phyloP scores from a whole-genome alignment of 2,888 invertebrate species.

The Acrobasis consociella region DNA sequence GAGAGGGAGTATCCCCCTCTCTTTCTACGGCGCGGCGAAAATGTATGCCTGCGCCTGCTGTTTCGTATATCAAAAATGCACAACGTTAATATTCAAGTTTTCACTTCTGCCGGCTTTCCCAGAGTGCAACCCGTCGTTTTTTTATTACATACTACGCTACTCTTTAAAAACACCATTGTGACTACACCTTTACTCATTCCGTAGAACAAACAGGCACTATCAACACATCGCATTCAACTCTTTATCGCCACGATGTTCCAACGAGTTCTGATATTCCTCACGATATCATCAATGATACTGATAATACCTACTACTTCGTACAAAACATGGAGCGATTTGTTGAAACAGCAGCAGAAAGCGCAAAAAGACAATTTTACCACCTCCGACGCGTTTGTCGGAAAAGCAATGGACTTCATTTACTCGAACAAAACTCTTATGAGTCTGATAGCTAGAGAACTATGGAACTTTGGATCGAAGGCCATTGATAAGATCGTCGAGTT shows the following conservation, averaged over 20 bases:
- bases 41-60: too few relatives aligned
- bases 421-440: conserved; percentile 69
- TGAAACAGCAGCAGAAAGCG: conserved; percentile 43
- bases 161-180: too few relatives aligned
- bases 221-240: conserved; percentile 21
- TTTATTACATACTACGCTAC: too few relatives aligned
- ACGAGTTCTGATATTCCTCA: conserved; percentile 35
- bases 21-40: too few relatives aligned
- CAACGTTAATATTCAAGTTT: too few relatives aligned
- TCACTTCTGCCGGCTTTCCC: too few relatives aligned
- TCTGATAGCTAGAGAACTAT: conserved; percentile 63
- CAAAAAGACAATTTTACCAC: conserved; percentile 48
- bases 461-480: conserved; percentile 65
- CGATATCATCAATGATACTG: conserved; percentile 38
- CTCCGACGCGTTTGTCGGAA: conserved; percentile 59
- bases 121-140: too few relatives aligned
- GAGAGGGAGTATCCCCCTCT: too few relatives aligned
- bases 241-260: conserved; percentile 42
- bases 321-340: conserved; percentile 53
- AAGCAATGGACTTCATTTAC: conserved; percentile 68
- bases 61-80: too few relatives aligned
- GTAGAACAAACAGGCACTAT: conserved; percentile 25
- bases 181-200: conserved; percentile 24
- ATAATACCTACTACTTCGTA: conserved; percentile 45
- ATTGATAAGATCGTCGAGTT: conserved; percentile 62